These are phyloP conservation scores for Tetramorium alpestre DNA, from an alignment of 1,140 invertebrate genomes.

Conservation along the genomic window DNA sequence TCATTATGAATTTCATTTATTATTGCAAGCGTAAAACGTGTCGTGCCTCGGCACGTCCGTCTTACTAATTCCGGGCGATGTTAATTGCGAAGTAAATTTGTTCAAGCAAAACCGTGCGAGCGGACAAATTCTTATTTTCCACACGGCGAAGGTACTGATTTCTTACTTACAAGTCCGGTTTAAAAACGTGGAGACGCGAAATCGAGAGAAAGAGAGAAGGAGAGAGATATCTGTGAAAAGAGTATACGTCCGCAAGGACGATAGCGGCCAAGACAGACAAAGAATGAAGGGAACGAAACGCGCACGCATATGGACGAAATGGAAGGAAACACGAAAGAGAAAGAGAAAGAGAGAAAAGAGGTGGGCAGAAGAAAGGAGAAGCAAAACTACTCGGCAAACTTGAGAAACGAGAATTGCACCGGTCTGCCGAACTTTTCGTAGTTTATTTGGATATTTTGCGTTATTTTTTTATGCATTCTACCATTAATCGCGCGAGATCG, in stretches of 20 bases:
- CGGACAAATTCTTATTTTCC: conserved; percentile 15
- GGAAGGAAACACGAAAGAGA: conserved; percentile 14
- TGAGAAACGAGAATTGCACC: conserved; percentile 47
- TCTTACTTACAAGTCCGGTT: conserved; percentile 4
- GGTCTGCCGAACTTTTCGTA: conserved; percentile 23
- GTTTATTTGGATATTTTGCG: conserved; percentile 6
- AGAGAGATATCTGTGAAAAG: conserved; percentile 16
- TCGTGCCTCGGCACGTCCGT: background rate
- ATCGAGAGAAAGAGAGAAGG: conserved; percentile 12
- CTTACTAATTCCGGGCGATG: conserved; percentile 1
- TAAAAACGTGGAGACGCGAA: background rate
- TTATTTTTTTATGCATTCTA: background rate
- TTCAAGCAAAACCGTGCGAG: background rate
- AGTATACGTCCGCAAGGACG: conserved; percentile 30
- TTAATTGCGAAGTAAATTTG: conserved; percentile 32
- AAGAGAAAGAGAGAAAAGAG: conserved; percentile 3
- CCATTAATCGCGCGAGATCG: background rate
- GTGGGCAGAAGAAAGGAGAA: conserved; percentile 13
- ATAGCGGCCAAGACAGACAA: conserved; percentile 31
- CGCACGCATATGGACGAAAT: background rate
- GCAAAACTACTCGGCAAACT: conserved; percentile 23
- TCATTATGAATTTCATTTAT: conserved; percentile 7
- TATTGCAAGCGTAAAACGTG: background rate
- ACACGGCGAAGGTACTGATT: background rate
- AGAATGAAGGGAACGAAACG: conserved; percentile 31